phyloP scores from a whole-genome alignment of 2,888 invertebrate genomes.

The Onchidella celtica region DNA sequence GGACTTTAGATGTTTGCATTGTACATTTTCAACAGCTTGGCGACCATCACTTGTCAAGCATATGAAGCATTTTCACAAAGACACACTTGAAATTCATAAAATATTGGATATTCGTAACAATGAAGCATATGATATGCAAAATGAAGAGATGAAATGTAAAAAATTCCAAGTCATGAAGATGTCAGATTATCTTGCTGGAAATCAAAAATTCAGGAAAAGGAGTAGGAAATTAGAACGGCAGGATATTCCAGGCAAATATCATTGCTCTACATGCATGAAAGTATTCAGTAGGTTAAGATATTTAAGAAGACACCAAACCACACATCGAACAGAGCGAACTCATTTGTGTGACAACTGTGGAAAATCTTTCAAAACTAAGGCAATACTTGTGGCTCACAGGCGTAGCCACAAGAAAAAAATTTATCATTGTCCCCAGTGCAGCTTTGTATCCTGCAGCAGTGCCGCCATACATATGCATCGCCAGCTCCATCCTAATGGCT shows the following conservation, averaged over 20 bases:
- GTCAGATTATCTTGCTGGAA: slow-evolving; percentile 63
- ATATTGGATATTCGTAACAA: slow-evolving; percentile 53
- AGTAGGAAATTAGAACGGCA: slow-evolving; percentile 67
- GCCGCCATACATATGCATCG: slow-evolving; percentile 75
- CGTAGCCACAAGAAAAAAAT: slow-evolving; percentile 67
- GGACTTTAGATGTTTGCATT: slow-evolving; percentile 71
- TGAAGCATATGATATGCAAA: slow-evolving; percentile 21
- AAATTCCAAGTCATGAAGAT: slow-evolving; percentile 65
- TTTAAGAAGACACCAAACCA: slow-evolving; percentile 67
- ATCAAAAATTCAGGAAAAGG: slow-evolving; percentile 46
- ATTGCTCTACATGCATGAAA: slow-evolving; percentile 68
- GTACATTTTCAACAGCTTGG: slow-evolving; percentile 64
- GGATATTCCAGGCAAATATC: slow-evolving; percentile 69
- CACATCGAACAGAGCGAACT: slow-evolving; percentile 66
- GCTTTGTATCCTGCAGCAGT: slow-evolving; percentile 71
- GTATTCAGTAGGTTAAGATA: slow-evolving; percentile 71
- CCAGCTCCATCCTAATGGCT: slow-evolving; percentile 74
- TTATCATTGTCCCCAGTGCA: slow-evolving; percentile 75
- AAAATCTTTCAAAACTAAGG: slow-evolving; percentile 73
- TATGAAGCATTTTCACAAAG: slow-evolving; percentile 68
- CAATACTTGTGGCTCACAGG: slow-evolving; percentile 69
- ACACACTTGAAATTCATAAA: slow-evolving; percentile 61
- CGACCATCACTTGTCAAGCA: slow-evolving; percentile 66
- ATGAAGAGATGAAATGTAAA: slow-evolving; percentile 17
- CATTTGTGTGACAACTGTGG: slow-evolving; percentile 74